phyloP scores from a whole-genome alignment of 2,797 vertebrate species.

The Rhinophrynus dorsalis region DNA sequence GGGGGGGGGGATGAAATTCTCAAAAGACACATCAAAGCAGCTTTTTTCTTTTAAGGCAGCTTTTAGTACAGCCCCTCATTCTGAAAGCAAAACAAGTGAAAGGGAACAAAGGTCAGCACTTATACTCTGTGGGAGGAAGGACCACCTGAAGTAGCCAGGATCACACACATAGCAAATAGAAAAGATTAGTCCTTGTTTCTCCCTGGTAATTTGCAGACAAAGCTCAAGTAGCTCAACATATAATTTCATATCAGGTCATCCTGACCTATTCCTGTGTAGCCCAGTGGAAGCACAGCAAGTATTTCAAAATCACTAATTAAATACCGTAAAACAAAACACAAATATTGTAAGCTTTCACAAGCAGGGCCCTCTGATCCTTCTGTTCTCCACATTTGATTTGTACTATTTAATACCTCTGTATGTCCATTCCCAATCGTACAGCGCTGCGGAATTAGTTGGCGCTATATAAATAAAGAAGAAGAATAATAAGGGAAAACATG shows the following conservation, averaged over 20 bases:
- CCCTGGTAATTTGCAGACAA: neutral
- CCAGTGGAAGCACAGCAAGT: neutral
- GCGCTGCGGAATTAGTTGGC: too few species aligned
- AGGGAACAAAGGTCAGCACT: conserved; percentile 31
- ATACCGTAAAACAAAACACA: too few species aligned
- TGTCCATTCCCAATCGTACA: too few species aligned
- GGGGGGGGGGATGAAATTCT: neutral
- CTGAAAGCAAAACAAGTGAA: conserved; percentile 19
- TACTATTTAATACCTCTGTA: too few species aligned
- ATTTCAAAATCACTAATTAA: neutral
- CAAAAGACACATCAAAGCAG: too few species aligned
- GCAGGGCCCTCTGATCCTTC: too few species aligned
- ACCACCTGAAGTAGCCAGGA: neutral
- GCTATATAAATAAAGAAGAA: too few species aligned
- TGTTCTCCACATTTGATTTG: too few species aligned
- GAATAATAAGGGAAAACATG: too few species aligned
- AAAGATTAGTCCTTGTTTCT: neutral
- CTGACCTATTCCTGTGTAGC: neutral
- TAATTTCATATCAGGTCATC: neutral
- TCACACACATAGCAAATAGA: neutral
- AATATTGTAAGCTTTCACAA: too few species aligned
- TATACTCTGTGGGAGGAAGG: neutral
- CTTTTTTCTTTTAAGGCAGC: neutral
- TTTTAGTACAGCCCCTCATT: neutral
- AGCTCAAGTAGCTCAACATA: neutral